These are phyloP conservation scores for Drosophila limbata DNA, from an alignment of 2,888 invertebrate species.

Conservation along the genomic window DNA sequence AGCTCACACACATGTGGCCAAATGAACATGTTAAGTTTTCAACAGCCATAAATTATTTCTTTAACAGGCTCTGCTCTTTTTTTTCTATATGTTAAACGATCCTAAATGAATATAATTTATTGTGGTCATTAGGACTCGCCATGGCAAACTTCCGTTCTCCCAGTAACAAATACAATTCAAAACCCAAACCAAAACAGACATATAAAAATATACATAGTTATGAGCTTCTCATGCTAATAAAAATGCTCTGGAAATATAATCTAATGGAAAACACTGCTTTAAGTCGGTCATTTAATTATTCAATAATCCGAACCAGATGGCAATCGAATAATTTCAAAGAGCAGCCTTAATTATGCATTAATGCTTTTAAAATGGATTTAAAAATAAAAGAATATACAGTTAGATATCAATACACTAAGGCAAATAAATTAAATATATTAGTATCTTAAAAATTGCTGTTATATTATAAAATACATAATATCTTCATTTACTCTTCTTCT, in stretches of 20 bases:
- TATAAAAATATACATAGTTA: constrained; percentile 8
- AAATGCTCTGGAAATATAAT: constrained; percentile 1
- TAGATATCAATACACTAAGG: neutral
- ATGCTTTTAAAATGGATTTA: neutral
- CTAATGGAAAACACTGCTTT: constrained; percentile 7
- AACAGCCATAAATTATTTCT: constrained; percentile 78
- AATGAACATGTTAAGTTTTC: constrained; percentile 79
- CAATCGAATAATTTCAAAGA: constrained; percentile 11
- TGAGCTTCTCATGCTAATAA: constrained; percentile 17
- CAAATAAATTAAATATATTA: no score
- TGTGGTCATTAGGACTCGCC: constrained; percentile 68
- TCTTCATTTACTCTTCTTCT: no score
- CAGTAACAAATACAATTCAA: constrained; percentile 32
- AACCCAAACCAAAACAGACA: constrained; percentile 9
- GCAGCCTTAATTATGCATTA: neutral
- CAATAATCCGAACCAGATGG: constrained; percentile 2
- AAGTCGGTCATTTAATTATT: constrained; percentile 12
- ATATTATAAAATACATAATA: no score
- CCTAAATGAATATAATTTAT: constrained; percentile 78
- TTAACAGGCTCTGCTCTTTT: constrained; percentile 58
- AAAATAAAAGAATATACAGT: neutral
- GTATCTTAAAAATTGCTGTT: no score
- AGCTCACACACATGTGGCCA: constrained; percentile 72
- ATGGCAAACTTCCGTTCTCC: neutral
- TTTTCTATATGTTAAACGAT: constrained; percentile 71